phyloP scores from a whole-genome alignment of 2,113 vertebrate species.

The Tringa solitaria region DNA sequence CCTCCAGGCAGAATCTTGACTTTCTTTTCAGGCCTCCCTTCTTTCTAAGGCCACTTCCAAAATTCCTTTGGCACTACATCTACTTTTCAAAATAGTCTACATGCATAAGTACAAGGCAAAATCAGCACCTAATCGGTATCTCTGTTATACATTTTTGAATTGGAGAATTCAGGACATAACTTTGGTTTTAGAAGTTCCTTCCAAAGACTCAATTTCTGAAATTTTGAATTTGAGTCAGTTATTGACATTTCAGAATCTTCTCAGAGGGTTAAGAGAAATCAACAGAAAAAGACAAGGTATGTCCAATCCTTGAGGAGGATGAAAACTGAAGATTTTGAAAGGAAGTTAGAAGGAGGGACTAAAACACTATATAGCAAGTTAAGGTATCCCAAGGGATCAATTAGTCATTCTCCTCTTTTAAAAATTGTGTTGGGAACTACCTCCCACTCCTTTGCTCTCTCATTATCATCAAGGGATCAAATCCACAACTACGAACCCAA shows the following conservation, averaged over 20 bases:
- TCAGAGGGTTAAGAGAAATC: background rate
- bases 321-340: background rate
- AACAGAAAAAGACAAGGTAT: background rate
- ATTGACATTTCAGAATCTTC: background rate
- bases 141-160: background rate
- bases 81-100: rapidly evolving
- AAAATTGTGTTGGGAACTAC: background rate
- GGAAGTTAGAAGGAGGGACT: background rate
- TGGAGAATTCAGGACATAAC: background rate
- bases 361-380: background rate
- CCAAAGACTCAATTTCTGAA: background rate
- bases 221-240: background rate
- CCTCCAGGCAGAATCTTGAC: background rate
- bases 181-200: background rate
- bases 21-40: background rate
- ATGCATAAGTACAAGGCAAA: background rate
- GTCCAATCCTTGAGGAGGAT: background rate
- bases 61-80: background rate
- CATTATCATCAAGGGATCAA: background rate
- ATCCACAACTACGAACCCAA: background rate
- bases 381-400: background rate
- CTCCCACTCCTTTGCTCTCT: background rate
- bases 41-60: background rate
- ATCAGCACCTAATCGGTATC: rapidly evolving
- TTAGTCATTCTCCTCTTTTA: background rate